Evolutionary conservation across 2,797 vertebrate species (phyloP).

Genomic region (Ceyx erithaca): DNA sequence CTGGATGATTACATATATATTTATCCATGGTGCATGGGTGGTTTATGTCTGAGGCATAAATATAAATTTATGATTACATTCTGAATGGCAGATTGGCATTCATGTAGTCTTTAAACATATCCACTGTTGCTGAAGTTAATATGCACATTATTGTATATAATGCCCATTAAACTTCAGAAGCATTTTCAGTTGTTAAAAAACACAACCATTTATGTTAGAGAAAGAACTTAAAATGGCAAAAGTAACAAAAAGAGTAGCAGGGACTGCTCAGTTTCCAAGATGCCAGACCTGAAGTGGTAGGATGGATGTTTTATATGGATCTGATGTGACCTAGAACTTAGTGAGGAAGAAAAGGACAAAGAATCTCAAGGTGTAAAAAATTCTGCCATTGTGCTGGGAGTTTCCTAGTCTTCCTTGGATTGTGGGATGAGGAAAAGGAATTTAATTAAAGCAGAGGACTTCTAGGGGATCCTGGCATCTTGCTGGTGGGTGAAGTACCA

Average conservation of each 20-base stretch:
- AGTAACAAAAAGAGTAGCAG: background rate
- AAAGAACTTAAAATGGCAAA: background rate
- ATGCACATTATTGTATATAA: background rate
- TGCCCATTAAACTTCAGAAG: background rate
- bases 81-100: background rate
- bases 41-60: background rate
- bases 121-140: background rate
- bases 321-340: background rate
- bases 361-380: background rate
- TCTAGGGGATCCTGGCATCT: background rate
- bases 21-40: background rate
- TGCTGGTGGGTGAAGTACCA: background rate
- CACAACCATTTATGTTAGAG: background rate
- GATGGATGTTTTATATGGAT: background rate
- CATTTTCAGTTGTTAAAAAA: background rate
- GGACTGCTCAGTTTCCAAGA: no score
- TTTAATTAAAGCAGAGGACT: background rate
- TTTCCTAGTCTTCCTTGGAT: background rate
- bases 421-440: background rate
- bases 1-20: background rate
- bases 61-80: background rate
- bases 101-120: background rate
- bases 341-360: background rate
- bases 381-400: rapidly evolving
- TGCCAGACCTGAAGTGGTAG: background rate